Evolutionary conservation across 2,113 vertebrate species (phyloP), one percentile per base, ranked within the genome.

Genomic region (Romanogobio albipinnatus): DNA sequence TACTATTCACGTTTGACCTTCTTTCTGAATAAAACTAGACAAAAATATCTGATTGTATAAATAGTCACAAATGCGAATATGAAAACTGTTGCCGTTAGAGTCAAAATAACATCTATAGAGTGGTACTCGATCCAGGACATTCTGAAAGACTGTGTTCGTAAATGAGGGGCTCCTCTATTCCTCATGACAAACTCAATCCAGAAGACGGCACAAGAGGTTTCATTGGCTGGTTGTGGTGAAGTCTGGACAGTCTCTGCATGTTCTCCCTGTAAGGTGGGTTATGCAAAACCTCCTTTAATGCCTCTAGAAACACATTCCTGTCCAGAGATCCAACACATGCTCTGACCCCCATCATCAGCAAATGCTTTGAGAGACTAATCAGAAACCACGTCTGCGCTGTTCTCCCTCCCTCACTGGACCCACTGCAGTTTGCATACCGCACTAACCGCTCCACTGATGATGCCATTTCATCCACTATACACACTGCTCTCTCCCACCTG

Each of bases 161-260:
- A 91, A 89, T 98, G 96, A 0, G 90, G 89, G 0, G 97, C 96
- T 58, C 97, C 97, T 91, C 95, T 96, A 88, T 98, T 95, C 84
- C 93, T 95, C 90, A 98, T 98, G 5, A 98, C 96, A 36, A 95
- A 97, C 89, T 98, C 97, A 49, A 97, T 95, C 97, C 97, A 98
- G 92, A 97, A 94, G 84, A 97, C 92, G 0, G 97, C 96, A 89
- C 93, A 88, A 98, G 88, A 0, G 97, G 96, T 84, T 96, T 95
- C 39, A 98, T 90, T 24, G 96, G 97, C 29, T 96, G 95, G 92
- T 99, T 97, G 17, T 94, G 95, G 90, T 97, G 97, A 58, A 98
- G 93, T 0, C 90, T 93, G 0, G 97, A 98, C 49, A 98, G 93
- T 7, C 3, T 96, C 91, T 95, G 91, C 92, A 98, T 96, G 89